These are phyloP conservation scores for Tenualosa thibaudeaui DNA, from an alignment of 2,797 vertebrate species.

Conservation along the genomic window DNA sequence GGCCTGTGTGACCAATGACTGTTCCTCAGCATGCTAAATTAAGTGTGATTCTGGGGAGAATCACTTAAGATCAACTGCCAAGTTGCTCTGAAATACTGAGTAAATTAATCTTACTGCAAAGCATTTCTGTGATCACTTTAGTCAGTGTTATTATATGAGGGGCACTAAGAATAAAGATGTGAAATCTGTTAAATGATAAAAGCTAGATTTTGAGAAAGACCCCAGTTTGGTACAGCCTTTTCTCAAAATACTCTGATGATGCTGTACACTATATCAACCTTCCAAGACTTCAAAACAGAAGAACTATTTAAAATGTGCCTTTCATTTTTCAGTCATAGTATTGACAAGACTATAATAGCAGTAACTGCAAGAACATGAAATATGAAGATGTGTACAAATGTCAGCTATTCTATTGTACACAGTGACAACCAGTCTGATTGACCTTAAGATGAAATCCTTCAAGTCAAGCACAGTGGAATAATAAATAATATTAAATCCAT, in stretches of 20 bases:
- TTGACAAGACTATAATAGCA: neutral
- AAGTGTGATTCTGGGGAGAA: too few species aligned
- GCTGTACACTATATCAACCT: neutral
- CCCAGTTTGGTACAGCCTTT: neutral
- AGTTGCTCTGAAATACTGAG: constrained; percentile 1
- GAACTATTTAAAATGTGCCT: neutral
- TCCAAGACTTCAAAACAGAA: neutral
- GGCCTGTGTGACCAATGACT: neutral
- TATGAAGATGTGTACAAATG: neutral
- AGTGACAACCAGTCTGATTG: neutral
- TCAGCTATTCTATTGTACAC: neutral
- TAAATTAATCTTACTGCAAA: neutral
- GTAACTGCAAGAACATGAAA: neutral
- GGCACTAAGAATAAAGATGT: neutral
- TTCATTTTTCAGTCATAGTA: constrained; percentile 5
- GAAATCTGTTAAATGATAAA: neutral
- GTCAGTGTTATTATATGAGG: neutral
- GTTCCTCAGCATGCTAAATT: too few species aligned
- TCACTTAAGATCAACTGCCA: neutral
- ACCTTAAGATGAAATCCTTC: constrained; percentile 10
- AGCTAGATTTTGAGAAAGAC: neutral
- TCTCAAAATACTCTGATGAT: neutral
- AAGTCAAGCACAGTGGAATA: neutral
- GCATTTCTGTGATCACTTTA: neutral
- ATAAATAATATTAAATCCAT: constrained; percentile 11